Conservation (phyloP, 1,140 invertebrate genomes). For the Caerostris darwini region DNA sequence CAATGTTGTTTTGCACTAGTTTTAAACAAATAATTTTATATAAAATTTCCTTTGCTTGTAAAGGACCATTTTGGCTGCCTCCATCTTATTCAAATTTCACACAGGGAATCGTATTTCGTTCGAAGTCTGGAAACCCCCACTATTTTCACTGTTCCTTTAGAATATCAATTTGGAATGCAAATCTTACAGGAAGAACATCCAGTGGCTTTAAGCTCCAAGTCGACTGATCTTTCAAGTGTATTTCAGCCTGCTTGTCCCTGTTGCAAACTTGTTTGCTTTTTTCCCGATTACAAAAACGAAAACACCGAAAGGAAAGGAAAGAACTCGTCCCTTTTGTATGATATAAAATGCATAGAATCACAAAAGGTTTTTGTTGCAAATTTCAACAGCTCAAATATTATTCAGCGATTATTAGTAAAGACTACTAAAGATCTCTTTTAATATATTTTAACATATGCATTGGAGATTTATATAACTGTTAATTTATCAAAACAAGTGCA, state of each 20-base stretch:
- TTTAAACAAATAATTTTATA: background rate
- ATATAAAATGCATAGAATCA: too few relatives aligned
- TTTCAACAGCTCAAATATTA: too few relatives aligned
- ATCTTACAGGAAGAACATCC: background rate
- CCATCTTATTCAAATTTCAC: constrained; percentile 9
- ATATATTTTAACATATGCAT: too few relatives aligned
- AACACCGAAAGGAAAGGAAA: background rate
- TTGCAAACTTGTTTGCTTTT: background rate
- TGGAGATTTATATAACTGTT: too few relatives aligned
- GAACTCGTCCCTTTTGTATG: too few relatives aligned
- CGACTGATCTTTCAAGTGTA: background rate
- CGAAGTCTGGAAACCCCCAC: background rate
- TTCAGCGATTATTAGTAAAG: too few relatives aligned
- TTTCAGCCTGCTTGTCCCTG: background rate
- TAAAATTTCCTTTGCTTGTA: background rate
- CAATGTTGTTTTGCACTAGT: background rate
- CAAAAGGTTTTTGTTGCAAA: too few relatives aligned
- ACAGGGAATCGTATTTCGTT: background rate
- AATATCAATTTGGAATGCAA: constrained; percentile 50
- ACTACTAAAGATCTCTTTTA: too few relatives aligned
- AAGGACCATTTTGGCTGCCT: background rate
- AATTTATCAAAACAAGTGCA: too few relatives aligned
- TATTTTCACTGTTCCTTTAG: constrained; percentile 32
- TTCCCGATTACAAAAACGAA: too few relatives aligned
- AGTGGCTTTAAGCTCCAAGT: background rate